Base-by-base conservation (phyloP, 2,797 vertebrate genomes). In the Discoglossus pictus region DNA sequence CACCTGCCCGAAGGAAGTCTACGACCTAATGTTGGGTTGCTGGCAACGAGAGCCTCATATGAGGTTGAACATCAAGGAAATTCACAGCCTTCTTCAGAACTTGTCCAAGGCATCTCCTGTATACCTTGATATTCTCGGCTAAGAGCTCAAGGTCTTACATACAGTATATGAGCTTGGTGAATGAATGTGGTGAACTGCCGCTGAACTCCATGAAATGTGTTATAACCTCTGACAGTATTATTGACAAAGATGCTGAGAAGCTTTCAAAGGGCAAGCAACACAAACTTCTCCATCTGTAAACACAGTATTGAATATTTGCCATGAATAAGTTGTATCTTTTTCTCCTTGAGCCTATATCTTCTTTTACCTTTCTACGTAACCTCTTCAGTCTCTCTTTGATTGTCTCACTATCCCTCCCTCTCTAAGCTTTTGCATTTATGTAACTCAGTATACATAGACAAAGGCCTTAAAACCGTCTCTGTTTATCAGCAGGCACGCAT, bases 41-140 rank as follows among this genome's bases (percentile, higher is more conserved):
- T 99, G 97, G 97, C 97, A 99, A 76, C 84, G 96, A 58, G 97
- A 99, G 75, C 97, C 97, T 2, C 95, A 99, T 79, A 95, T 96
- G 91, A 93, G 97, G 85, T 94, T 98, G 78, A 97, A 93, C 88
- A 99, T 99, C 82, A 98, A 96, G 82, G 94, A 97, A 85, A 98
- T 99, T 82, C 92, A 98, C 78, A 84, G 83, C 24, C 92, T 98
- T 67, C 96, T 99, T 68, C 95, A 96, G 82, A 97, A 93, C 79
- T 91, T 99, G 88, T 93, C 96, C 82, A 98, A 98, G 90, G 95
- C 95, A 58, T 99, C 97, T 43, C 97, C 97, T 1, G 95, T 98
- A 51, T 99, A 99, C 85, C 90, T 99, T 89, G 97, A 99, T 84
- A 96, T 99, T 87, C 90, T 99, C 77, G 96, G 97, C 86, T 99